Conservation (phyloP, 2,113 vertebrate genomes). For the Pygoscelis adeliae region DNA sequence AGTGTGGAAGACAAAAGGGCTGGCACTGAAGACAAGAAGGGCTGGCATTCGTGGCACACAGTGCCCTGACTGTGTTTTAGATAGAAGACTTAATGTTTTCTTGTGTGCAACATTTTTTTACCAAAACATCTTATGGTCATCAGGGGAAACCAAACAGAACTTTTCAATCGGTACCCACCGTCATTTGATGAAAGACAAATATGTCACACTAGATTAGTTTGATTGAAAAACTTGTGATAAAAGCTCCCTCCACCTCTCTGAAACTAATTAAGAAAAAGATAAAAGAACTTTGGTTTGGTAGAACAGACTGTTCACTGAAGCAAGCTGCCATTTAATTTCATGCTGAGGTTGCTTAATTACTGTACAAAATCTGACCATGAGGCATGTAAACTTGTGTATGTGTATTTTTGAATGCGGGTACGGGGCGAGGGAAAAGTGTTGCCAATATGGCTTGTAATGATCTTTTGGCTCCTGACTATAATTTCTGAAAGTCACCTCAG, state of each 20-base stretch:
- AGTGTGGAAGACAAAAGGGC: not conserved
- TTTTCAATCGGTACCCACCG: conserved; percentile 55
- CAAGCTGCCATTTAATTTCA: conserved; percentile 77
- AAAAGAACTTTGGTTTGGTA: conserved; percentile 73
- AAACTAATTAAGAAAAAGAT: conserved; percentile 80
- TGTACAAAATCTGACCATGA: conserved; percentile 66
- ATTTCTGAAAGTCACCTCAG: conserved; percentile 12
- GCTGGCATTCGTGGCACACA: not conserved
- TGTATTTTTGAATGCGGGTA: conserved; percentile 16
- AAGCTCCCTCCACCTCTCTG: conserved; percentile 61
- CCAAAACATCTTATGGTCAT: conserved; percentile 64
- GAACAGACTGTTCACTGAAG: conserved; percentile 74
- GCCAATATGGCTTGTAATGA: conserved; percentile 55
- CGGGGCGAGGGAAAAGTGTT: not conserved
- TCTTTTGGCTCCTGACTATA: conserved; percentile 47
- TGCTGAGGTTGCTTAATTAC: conserved; percentile 82
- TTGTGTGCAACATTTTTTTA: conserved; percentile 60
- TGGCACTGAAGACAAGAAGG: not conserved
- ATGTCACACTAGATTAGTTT: conserved; percentile 75
- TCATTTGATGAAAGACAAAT: conserved; percentile 71
- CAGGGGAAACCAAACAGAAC: conserved; percentile 61
- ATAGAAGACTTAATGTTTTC: conserved; percentile 43
- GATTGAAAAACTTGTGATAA: conserved; percentile 74
- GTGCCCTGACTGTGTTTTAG: not conserved
- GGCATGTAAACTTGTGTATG: conserved; percentile 57